Conservation (phyloP, 2,113 vertebrate genomes). For the Aspiorhynchus laticeps region DNA sequence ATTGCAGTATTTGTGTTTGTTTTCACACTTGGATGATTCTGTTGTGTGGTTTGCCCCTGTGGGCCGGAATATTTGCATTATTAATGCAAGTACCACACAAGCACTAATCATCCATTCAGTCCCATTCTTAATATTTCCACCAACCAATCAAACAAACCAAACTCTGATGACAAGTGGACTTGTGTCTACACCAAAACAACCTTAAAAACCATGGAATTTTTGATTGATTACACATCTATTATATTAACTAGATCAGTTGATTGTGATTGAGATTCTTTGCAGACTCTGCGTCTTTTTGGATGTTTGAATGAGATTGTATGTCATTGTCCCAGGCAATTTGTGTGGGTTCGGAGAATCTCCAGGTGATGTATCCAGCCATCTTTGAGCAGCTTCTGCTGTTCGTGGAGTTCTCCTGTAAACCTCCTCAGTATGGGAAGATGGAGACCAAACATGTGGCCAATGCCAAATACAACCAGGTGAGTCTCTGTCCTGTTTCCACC, state of each 20-base stretch:
- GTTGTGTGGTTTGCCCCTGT: not conserved
- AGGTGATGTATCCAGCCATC: slow-evolving; percentile 99
- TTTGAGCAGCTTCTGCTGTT: slow-evolving; percentile 96
- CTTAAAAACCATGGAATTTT: not conserved
- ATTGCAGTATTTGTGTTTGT: not conserved
- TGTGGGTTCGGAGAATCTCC: slow-evolving; percentile 94
- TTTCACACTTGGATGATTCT: not conserved
- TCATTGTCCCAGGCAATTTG: slow-evolving; percentile 88
- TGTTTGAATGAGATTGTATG: not conserved
- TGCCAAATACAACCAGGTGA: slow-evolving; percentile 99
- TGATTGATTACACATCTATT: not conserved
- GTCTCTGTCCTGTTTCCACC: not conserved
- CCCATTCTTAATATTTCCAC: not conserved
- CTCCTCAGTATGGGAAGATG: slow-evolving; percentile 94
- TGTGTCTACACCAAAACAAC: not conserved
- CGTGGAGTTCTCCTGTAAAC: slow-evolving; percentile 98
- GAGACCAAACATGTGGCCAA: slow-evolving; percentile 99
- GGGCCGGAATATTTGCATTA: not conserved
- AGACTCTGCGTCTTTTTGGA: not conserved
- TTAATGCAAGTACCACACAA: not conserved
- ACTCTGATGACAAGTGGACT: not conserved
- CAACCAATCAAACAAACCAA: not conserved
- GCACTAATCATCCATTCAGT: not conserved
- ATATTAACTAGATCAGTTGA: not conserved
- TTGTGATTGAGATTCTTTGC: not conserved